A percentile compares a stretch with the other conserved stretches of the same genome.
Conservation (phyloP, 2,888 invertebrate species). For the Eugnorisma glareosa region DNA sequence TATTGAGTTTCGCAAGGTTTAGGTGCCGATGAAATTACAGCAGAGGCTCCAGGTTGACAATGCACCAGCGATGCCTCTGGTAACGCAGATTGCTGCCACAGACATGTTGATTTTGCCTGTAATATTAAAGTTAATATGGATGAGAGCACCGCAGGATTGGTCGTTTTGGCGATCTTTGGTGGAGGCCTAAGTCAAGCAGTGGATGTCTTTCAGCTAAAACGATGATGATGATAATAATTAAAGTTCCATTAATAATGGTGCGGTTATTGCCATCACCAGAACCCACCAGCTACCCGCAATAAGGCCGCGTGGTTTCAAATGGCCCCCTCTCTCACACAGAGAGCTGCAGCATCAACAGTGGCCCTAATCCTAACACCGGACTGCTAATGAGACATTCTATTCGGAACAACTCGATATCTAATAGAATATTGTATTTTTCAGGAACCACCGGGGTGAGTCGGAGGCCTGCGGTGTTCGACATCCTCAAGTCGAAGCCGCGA, state of each 20-base stretch:
- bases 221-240: background rate
- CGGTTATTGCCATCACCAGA: background rate
- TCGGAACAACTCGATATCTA: background rate
- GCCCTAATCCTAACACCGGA: background rate
- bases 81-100: too few relatives aligned
- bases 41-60: background rate
- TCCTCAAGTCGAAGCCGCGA: slow-evolving; percentile 91
- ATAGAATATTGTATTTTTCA: slow-evolving; percentile 61
- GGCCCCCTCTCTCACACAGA: background rate
- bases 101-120: background rate
- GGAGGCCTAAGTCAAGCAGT: background rate
- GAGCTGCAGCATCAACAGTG: background rate
- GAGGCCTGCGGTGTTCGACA: slow-evolving; percentile 94
- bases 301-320: background rate
- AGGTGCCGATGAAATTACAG: background rate
- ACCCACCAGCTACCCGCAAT: background rate
- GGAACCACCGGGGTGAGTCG: slow-evolving; percentile 93
- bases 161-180: background rate
- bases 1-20: background rate
- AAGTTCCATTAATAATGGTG: background rate
- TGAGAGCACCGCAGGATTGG: background rate
- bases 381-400: background rate
- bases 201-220: background rate
- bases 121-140: background rate
- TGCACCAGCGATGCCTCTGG: background rate